Evolutionary conservation across 2,888 invertebrate species (phyloP).

Genomic region (Silvanus unidentatus): DNA sequence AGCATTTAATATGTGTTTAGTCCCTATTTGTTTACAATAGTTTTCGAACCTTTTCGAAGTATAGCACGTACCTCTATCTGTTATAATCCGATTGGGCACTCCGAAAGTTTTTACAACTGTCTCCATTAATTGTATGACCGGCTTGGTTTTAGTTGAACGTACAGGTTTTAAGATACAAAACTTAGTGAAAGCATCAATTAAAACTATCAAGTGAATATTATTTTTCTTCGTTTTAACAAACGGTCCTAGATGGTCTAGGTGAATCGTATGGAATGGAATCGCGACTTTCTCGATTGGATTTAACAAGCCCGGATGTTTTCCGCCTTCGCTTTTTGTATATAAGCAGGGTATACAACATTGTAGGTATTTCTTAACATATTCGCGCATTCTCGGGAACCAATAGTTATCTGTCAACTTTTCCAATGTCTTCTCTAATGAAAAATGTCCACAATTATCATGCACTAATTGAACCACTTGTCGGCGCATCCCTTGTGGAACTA

Average conservation of each 20-base stretch:
- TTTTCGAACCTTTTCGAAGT: constrained; percentile 6
- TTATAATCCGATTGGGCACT: constrained; percentile 8
- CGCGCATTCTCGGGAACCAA: constrained; percentile 18
- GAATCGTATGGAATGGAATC: constrained; percentile 11
- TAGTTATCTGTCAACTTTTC: constrained; percentile 24
- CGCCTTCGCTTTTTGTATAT: constrained; percentile 10
- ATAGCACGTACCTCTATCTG: constrained; percentile 8
- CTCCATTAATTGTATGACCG: constrained; percentile 16
- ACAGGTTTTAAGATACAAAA: constrained; percentile 13
- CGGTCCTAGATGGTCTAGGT: constrained; percentile 24
- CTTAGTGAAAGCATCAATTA: constrained; percentile 12
- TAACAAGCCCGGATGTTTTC: constrained; percentile 13
- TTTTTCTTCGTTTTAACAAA: constrained; percentile 15
- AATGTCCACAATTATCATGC: constrained; percentile 40
- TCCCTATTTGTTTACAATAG: constrained; percentile 1
- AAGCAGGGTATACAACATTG: constrained; percentile 10
- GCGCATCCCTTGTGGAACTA: constrained; percentile 32
- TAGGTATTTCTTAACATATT: constrained; percentile 25
- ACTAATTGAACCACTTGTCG: constrained; percentile 19
- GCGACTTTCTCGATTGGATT: constrained; percentile 12
- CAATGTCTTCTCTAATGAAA: constrained; percentile 34
- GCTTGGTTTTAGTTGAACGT: constrained; percentile 18
- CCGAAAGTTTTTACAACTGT: constrained; percentile 20
- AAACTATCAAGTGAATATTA: constrained; percentile 10
- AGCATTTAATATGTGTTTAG: constrained; percentile 5